A percentile compares a stretch with the other conserved stretches of the same genome.
phyloP scores from a whole-genome alignment of 2,888 invertebrate species.

The Nemapogon koenigi region DNA sequence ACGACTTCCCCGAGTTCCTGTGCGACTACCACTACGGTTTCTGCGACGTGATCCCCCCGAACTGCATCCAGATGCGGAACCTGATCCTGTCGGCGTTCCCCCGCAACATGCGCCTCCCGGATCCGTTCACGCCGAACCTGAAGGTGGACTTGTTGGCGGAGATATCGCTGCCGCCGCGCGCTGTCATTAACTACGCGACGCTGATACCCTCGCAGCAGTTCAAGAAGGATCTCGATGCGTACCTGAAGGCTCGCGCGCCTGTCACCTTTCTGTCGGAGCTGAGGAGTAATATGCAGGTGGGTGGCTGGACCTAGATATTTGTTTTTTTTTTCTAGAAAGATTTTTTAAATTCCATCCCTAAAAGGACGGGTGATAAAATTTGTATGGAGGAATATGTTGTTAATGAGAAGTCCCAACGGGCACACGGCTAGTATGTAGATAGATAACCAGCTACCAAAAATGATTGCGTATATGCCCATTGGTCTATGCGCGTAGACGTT shows the following conservation, averaged over 20 bases:
- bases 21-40: slow-evolving; percentile 99
- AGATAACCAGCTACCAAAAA: no score
- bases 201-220: slow-evolving; percentile 88
- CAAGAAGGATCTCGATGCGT: slow-evolving; percentile 96
- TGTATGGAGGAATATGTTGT: no score
- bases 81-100: slow-evolving; percentile 98
- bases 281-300: slow-evolving; percentile 84
- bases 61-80: slow-evolving; percentile 99
- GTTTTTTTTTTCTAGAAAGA: no score
- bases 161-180: slow-evolving; percentile 87
- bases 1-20: slow-evolving; percentile 99
- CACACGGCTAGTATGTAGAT: no score
- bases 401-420: no score
- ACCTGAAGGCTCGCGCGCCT: slow-evolving; percentile 91
- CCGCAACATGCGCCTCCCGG: slow-evolving; percentile 96
- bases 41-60: slow-evolving; percentile 98
- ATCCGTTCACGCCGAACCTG: slow-evolving; percentile 97
- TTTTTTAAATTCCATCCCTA: no score
- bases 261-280: slow-evolving; percentile 95
- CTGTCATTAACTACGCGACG: slow-evolving; percentile 85
- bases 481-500: no score
- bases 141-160: slow-evolving; percentile 89
- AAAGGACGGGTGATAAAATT: no score
- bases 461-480: no score
- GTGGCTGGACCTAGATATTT: no score